phyloP scores from a whole-genome alignment of 2,888 invertebrate genomes.

The Yponomeuta plumbellus region DNA sequence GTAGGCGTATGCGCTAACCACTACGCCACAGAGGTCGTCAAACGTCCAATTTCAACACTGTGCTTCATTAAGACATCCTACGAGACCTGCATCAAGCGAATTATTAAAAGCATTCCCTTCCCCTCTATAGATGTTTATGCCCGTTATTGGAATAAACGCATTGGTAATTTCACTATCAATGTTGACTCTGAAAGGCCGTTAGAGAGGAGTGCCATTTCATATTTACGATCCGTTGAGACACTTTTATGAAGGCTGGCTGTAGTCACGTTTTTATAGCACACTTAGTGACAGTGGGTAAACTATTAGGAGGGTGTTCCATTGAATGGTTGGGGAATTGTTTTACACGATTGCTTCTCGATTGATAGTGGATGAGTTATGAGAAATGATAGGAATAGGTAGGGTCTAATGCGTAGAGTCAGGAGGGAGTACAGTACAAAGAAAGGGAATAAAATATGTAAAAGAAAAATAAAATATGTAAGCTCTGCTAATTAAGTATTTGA shows the following conservation, averaged over 20 bases:
- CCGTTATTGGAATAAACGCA: conserved; percentile 4
- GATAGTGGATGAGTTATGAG: not conserved
- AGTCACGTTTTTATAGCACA: conserved; percentile 16
- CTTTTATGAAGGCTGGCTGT: conserved; percentile 35
- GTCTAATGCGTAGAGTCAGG: too few species aligned
- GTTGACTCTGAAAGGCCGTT: conserved; percentile 27
- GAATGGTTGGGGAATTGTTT: not conserved
- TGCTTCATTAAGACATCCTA: not conserved
- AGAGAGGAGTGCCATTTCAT: conserved; percentile 35
- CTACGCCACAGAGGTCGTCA: too few species aligned
- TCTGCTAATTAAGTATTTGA: too few species aligned
- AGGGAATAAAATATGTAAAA: too few species aligned
- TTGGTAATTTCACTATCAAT: conserved; percentile 22
- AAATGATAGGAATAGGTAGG: not conserved
- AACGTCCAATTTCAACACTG: not conserved
- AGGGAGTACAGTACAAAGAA: too few species aligned
- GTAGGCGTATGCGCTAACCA: too few species aligned
- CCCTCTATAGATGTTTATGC: conserved; percentile 2
- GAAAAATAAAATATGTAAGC: too few species aligned
- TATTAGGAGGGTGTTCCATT: not conserved
- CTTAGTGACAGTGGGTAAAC: not conserved
- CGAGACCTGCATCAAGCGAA: not conserved
- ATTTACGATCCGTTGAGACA: conserved; percentile 46
- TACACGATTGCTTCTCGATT: not conserved
- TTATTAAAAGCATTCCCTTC: not conserved